A percentile compares a stretch with the other conserved stretches of the same genome.
phyloP scores from a whole-genome alignment of 2,888 invertebrate species.

The Pelosia muscerda region DNA sequence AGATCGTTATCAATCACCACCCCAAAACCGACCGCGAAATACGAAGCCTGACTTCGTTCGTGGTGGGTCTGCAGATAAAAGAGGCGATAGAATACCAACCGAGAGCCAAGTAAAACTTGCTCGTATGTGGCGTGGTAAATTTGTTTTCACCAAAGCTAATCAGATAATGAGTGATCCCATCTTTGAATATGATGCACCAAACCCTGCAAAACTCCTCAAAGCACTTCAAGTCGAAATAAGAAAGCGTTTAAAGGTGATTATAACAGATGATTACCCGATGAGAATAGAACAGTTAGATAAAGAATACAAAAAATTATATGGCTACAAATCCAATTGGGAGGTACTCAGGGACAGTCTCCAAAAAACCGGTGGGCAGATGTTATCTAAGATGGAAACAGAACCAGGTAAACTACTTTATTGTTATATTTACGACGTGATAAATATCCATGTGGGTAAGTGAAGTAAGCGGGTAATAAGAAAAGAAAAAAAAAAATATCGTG shows the following conservation, averaged over 20 bases:
- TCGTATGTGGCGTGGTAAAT: slow-evolving; percentile 16
- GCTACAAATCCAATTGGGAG: not conserved
- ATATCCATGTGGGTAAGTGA: slow-evolving; percentile 1
- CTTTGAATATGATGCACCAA: not conserved
- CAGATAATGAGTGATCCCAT: not conserved
- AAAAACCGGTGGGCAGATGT: slow-evolving; percentile 13
- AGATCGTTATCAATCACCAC: not conserved
- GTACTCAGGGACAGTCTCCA: slow-evolving; percentile 15
- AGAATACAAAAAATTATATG: not conserved
- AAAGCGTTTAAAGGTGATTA: not conserved
- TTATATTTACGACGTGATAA: not conserved
- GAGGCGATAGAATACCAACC: not conserved
- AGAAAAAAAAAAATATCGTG: not conserved
- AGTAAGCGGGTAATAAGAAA: too few relatives aligned
- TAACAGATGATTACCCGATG: slow-evolving; percentile 2
- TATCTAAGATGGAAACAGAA: slow-evolving; percentile 9
- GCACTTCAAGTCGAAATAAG: not conserved
- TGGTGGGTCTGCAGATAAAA: not conserved
- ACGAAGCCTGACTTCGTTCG: not conserved
- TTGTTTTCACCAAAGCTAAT: slow-evolving; percentile 7
- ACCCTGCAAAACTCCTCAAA: not conserved
- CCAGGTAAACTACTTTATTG: slow-evolving; percentile 18
- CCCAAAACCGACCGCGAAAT: slow-evolving; percentile 14
- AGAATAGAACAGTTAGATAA: not conserved
- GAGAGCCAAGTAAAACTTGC: not conserved